Conservation (phyloP, 2,113 vertebrate genomes). For the Takifugu bimaculatus region DNA sequence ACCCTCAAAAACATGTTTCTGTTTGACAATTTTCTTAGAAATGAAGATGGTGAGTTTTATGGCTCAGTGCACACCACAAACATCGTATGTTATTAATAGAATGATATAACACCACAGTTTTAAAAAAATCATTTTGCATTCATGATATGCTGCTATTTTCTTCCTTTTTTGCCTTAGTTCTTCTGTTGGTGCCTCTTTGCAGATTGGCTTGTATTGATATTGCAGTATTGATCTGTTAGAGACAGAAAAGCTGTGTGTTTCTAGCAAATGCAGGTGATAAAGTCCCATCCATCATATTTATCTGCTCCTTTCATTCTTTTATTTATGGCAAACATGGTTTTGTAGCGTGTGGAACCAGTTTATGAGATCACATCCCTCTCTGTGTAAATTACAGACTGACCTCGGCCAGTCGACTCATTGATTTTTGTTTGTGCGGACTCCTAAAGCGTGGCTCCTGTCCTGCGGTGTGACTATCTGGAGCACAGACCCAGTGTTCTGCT, state of each 20-base stretch:
- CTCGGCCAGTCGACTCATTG: conserved; percentile 63
- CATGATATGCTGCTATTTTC: background rate
- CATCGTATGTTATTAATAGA: background rate
- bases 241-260: conserved; percentile 23
- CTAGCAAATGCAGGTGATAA: conserved; percentile 19
- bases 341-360: conserved; percentile 29
- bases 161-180: conserved; percentile 10
- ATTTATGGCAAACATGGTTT: conserved; percentile 36
- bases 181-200: conserved; percentile 6
- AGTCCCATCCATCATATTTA: conserved; percentile 15
- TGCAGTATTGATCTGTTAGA: conserved; percentile 53
- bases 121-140: too few species aligned
- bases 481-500: conserved; percentile 12
- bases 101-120: too few species aligned
- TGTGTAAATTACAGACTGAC: conserved; percentile 61
- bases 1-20: conserved; percentile 15
- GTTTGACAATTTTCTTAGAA: too few species aligned
- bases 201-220: conserved; percentile 34
- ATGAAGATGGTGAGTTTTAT: too few species aligned
- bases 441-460: conserved; percentile 43
- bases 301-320: conserved; percentile 29
- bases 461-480: conserved; percentile 39
- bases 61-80: background rate
- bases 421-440: conserved; percentile 47
- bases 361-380: conserved; percentile 49